A percentile compares a stretch with the other conserved stretches of the same genome.
Evolutionary conservation across 1,140 invertebrate species (phyloP).

Genomic region (Drosophila paulistorum): DNA sequence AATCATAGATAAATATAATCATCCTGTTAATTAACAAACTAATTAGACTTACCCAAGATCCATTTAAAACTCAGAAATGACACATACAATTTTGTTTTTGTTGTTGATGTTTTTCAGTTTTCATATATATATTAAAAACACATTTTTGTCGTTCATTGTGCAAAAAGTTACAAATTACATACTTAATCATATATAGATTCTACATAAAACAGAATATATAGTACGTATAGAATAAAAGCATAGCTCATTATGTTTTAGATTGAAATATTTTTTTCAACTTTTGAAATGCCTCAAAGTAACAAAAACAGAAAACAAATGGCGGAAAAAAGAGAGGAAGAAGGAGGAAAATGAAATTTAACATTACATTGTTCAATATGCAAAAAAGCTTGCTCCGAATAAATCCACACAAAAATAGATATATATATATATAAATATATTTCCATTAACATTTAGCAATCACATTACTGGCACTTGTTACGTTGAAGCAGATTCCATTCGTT

Average conservation of each 20-base stretch:
- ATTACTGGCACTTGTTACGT: conserved; percentile 81
- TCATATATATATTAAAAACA: conserved; percentile 64
- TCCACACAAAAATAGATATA: conserved; percentile 56
- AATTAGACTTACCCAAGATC: too few relatives aligned
- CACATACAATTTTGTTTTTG: neutral
- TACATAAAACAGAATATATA: conserved; percentile 70
- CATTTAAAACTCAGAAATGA: neutral
- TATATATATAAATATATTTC: conserved; percentile 34
- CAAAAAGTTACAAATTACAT: conserved; percentile 75
- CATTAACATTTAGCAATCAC: conserved; percentile 72
- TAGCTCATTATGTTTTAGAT: conserved; percentile 43
- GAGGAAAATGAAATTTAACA: conserved; percentile 30
- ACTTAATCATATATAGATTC: conserved; percentile 70
- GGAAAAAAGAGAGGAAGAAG: conserved; percentile 11
- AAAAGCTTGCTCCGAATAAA: conserved; percentile 38
- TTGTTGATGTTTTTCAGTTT: conserved; percentile 15
- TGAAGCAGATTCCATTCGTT: conserved; percentile 66
- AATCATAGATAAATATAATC: too few relatives aligned
- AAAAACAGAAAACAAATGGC: conserved; percentile 8
- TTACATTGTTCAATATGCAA: conserved; percentile 41
- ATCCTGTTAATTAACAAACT: too few relatives aligned
- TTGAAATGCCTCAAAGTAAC: conserved; percentile 71
- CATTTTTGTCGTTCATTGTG: conserved; percentile 70
- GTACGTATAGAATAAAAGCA: conserved; percentile 68
- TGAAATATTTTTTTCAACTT: conserved; percentile 36